phyloP scores from a whole-genome alignment of 1,140 invertebrate genomes.

The Patella vulgata region DNA sequence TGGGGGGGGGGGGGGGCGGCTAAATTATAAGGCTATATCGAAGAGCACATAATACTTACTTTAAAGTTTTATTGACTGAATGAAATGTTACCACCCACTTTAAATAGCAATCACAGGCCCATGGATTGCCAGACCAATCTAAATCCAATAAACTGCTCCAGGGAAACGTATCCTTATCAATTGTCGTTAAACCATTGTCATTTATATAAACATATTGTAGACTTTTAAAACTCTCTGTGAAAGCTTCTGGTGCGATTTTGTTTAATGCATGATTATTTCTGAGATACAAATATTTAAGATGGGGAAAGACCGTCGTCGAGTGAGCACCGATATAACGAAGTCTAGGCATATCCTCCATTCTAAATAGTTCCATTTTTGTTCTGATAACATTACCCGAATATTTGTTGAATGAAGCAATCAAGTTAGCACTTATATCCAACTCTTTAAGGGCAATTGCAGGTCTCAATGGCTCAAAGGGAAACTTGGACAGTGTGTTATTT shows the following conservation, averaged over 20 bases:
- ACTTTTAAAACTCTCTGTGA: background rate
- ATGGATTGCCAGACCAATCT: conserved; percentile 17
- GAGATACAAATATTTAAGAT: conserved; percentile 10
- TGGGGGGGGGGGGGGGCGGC: too few species aligned
- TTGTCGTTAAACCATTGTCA: conserved; percentile 5
- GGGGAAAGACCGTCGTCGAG: conserved; percentile 3
- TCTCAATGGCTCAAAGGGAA: background rate
- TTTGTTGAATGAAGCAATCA: background rate
- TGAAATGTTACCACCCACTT: conserved; percentile 5
- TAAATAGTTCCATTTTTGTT: background rate
- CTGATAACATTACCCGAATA: background rate
- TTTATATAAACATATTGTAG: conserved; percentile 11
- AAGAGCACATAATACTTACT: conserved; percentile 4
- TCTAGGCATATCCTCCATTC: conserved; percentile 8
- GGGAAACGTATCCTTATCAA: conserved; percentile 11
- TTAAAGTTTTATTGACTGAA: conserved; percentile 8
- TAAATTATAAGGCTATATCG: too few species aligned
- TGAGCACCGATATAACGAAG: background rate
- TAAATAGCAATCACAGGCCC: conserved; percentile 23
- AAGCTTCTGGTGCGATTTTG: conserved; percentile 5
- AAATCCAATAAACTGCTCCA: conserved; percentile 8
- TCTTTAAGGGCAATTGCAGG: background rate
- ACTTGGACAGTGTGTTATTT: conserved; percentile 8
- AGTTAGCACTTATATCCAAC: conserved; percentile 19
- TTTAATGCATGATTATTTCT: background rate